phyloP scores from a whole-genome alignment of 2,797 vertebrate species.

The Kryptopterus vitreolus region DNA sequence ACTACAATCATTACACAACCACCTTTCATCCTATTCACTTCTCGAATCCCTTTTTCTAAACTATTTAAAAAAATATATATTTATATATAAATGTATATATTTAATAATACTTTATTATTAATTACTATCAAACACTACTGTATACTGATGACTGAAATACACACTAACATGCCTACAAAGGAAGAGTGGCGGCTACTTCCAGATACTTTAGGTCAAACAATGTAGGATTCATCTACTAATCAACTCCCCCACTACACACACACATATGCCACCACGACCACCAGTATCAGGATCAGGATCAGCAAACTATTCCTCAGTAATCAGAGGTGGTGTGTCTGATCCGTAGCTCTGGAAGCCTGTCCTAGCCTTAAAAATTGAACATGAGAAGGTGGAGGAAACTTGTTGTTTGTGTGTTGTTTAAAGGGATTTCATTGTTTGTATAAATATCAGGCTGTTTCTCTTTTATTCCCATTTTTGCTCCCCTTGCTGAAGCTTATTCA shows the following conservation, averaged over 20 bases:
- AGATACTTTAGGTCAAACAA: conserved; percentile 30
- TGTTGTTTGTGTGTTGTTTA: conserved; percentile 61
- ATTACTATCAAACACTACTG: background rate
- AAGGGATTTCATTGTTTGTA: conserved; percentile 75
- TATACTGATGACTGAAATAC: too few relatives aligned
- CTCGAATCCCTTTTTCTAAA: background rate
- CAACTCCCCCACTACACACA: too few relatives aligned
- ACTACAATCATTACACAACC: background rate
- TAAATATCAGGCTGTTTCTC: conserved; percentile 70
- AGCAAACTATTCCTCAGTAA: conserved; percentile 66
- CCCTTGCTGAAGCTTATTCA: conserved; percentile 65
- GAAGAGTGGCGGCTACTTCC: background rate
- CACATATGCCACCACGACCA: conserved; percentile 43
- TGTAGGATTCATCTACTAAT: conserved; percentile 45
- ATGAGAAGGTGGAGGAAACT: conserved; percentile 41
- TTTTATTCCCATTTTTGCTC: conserved; percentile 53
- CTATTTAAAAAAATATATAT: background rate
- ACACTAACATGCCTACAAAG: too few relatives aligned
- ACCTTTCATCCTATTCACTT: background rate
- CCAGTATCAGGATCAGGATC: conserved; percentile 53
- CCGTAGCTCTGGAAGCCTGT: conserved; percentile 53
- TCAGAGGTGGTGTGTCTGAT: conserved; percentile 57
- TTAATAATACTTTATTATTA: too few relatives aligned
- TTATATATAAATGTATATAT: too few relatives aligned
- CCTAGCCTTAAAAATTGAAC: conserved; percentile 59